Conservation (phyloP, 2,113 vertebrate species). For the Syrrhaptes paradoxus region DNA sequence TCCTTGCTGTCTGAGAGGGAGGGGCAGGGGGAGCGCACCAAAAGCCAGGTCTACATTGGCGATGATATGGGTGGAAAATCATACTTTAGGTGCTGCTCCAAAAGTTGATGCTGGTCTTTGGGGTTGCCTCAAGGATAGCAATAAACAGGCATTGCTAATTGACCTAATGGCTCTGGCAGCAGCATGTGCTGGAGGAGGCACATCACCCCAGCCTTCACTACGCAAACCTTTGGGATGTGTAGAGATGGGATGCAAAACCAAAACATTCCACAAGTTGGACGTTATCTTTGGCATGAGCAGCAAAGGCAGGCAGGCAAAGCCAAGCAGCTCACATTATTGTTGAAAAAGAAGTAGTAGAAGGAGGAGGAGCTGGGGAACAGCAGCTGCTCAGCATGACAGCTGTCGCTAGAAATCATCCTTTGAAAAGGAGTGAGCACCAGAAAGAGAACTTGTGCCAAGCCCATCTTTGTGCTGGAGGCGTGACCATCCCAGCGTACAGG, state of each 20-base stretch:
- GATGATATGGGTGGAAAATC: background rate
- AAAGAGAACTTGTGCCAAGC: background rate
- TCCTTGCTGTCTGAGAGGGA: background rate
- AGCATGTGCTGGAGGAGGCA: accelerated
- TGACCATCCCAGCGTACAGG: background rate
- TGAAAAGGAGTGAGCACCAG: background rate
- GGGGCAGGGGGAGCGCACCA: accelerated
- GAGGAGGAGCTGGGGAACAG: background rate
- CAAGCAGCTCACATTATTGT: background rate
- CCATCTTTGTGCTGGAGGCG: background rate
- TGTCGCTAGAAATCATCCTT: background rate
- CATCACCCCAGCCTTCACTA: background rate
- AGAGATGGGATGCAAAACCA: background rate
- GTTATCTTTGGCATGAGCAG: background rate
- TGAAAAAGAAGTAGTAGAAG: background rate
- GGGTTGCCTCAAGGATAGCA: background rate
- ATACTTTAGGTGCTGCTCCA: background rate
- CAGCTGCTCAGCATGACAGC: background rate
- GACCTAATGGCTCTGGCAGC: background rate
- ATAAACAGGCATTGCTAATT: background rate
- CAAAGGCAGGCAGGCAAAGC: background rate
- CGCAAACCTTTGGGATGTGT: background rate
- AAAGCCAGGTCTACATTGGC: background rate
- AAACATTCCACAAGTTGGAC: accelerated
- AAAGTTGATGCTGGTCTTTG: background rate